Evolutionary conservation across 2,797 vertebrate genomes (phyloP).

Genomic region (Glossophaga mutica): DNA sequence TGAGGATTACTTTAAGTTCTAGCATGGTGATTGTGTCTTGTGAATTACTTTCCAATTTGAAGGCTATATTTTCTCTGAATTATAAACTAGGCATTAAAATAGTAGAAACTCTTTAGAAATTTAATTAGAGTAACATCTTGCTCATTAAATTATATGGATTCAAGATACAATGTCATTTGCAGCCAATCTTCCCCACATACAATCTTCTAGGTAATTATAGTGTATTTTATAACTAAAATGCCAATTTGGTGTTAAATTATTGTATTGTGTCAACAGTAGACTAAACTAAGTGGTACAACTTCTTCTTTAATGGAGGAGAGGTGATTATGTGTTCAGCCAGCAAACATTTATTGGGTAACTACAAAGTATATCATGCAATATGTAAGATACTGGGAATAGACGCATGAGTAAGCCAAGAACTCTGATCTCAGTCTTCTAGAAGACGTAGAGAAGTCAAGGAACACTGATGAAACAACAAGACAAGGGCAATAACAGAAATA

Average conservation of each 20-base stretch:
- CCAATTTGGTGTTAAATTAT: slow-evolving; percentile 76
- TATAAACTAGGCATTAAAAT: slow-evolving; percentile 40
- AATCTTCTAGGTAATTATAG: slow-evolving; percentile 63
- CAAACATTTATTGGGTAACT: neutral
- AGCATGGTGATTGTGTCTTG: neutral
- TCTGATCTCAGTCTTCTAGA: neutral
- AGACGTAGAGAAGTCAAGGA: neutral
- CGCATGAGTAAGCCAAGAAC: neutral
- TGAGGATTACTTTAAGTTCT: neutral
- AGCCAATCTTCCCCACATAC: slow-evolving; percentile 46
- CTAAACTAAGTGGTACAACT: slow-evolving; percentile 1
- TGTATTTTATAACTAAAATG: slow-evolving; percentile 72
- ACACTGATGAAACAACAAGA: neutral
- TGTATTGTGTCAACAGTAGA: slow-evolving; percentile 50
- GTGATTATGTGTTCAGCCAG: neutral
- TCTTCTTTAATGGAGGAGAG: neutral
- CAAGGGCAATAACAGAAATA: neutral
- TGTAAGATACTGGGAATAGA: neutral
- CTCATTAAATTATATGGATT: slow-evolving; percentile 63
- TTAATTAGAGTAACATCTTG: slow-evolving; percentile 60
- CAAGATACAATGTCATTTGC: slow-evolving; percentile 65
- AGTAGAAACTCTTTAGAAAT: slow-evolving; percentile 65
- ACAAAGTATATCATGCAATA: neutral
- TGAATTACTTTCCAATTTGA: neutral
- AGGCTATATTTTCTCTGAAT: slow-evolving; percentile 17